These are phyloP conservation scores for Perccottus glenii DNA, from an alignment of 2,113 vertebrate species.

Conservation along the genomic window DNA sequence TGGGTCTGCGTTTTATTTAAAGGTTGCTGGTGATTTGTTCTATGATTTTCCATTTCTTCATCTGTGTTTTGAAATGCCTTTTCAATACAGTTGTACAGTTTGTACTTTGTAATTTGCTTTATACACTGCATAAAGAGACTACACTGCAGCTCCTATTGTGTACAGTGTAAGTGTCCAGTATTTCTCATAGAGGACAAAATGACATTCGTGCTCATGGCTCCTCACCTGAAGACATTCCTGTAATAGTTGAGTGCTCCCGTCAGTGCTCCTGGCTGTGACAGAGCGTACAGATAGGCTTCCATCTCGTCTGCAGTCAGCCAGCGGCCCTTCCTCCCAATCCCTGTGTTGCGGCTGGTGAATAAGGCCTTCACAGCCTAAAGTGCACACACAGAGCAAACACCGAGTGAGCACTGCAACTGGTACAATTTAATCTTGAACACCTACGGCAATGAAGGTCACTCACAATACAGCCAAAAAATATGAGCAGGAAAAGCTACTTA, in stretches of 20 bases:
- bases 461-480: background rate
- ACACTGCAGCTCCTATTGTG: background rate
- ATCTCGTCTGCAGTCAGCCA: slow-evolving; percentile 90
- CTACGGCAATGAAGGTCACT: slow-evolving; percentile 10
- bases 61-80: no score
- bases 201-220: no score
- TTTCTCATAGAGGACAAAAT: background rate
- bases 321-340: slow-evolving; percentile 89
- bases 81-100: no score
- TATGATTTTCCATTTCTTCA: no score
- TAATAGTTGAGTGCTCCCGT: slow-evolving; percentile 95
- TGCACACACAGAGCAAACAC: slow-evolving; percentile 11
- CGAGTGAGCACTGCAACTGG: background rate
- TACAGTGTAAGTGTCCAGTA: background rate
- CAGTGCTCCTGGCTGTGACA: slow-evolving; percentile 95
- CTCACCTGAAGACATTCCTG: slow-evolving; percentile 93
- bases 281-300: slow-evolving; percentile 93
- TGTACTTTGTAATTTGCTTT: no score
- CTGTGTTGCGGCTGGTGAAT: slow-evolving; percentile 91
- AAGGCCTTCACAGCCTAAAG: slow-evolving; percentile 88
- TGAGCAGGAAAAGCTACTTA: slow-evolving; percentile 11
- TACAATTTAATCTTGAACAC: slow-evolving; percentile 9
- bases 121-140: no score
- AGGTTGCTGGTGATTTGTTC: no score
- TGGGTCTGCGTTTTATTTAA: no score